Evolutionary conservation across 2,113 vertebrate species (phyloP).

Genomic region (Larimichthys polyactis): DNA sequence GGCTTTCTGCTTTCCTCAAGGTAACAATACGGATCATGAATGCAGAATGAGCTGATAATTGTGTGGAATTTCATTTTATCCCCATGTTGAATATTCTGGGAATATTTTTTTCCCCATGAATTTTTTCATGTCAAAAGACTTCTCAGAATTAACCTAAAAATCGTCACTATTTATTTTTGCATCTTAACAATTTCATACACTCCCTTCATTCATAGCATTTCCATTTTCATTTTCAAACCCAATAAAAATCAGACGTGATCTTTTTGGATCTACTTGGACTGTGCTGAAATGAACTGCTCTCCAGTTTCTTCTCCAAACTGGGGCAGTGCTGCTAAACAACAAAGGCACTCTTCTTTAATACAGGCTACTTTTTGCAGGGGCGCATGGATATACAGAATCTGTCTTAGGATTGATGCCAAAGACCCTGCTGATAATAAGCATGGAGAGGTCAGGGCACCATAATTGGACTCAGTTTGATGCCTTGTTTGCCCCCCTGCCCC

Average conservation of each 20-base stretch:
- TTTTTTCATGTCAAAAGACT: neutral
- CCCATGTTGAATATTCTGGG: neutral
- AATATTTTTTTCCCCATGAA: neutral
- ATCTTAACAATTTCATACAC: too few species aligned
- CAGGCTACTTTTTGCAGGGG: neutral
- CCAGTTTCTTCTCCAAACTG: slow-evolving; percentile 6
- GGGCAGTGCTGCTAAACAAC: neutral
- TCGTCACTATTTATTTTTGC: neutral
- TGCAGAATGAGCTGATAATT: rapidly evolving
- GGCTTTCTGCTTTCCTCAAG: slow-evolving; percentile 40
- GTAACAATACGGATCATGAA: neutral
- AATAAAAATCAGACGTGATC: neutral
- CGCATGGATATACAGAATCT: neutral
- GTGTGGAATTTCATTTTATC: neutral
- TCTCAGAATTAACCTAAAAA: neutral
- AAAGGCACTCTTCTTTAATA: neutral
- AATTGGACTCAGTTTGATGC: slow-evolving; percentile 41
- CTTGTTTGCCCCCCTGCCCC: slow-evolving; percentile 38
- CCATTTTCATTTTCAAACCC: neutral
- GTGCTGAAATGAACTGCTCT: neutral
- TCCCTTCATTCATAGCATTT: too few species aligned
- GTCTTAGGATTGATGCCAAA: neutral
- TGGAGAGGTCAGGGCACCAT: slow-evolving; percentile 26
- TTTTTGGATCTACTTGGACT: neutral
- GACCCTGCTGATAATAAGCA: slow-evolving; percentile 11